Evolutionary conservation across 2,113 vertebrate genomes (phyloP), one percentile per base, ranked within the genome.

Genomic region (Prochilodus magdalenae): DNA sequence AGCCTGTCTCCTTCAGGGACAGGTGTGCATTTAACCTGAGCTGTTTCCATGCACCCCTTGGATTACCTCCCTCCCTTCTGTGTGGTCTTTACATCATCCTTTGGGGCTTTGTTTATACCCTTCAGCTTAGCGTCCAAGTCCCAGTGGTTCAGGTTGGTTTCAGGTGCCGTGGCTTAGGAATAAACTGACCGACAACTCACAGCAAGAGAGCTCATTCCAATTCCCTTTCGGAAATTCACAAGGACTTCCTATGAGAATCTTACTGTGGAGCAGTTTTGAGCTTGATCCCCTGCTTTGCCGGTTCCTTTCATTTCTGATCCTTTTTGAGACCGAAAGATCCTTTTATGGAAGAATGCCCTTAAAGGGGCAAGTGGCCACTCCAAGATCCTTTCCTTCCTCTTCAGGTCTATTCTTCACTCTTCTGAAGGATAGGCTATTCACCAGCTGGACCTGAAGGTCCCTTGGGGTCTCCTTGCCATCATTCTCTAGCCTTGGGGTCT

Each of bases 41-140:
- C 75, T 74, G 71, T 86, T 60, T 79, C 59, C 59, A 67, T 57
- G 73, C 44, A 73, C 27, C 67, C 76, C 71, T 70, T 62, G n/a
- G 33, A 71, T 85, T 71, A 76, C 83, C 87, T 72, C 86, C 44
- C 62, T 80, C 75, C 51, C 59, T 67, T 55, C 29, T 0, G 29
- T 70, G 16, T 60, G 51, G 33, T 82, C 49, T 78, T 73, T 49
- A 26, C 57, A 40, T 40, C 2, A 11, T 26, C 14, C 30, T 67
- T 57, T 76, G 29, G 29, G 59, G 44, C 29, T 29, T 22, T 77
- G n/a, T 67, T 55, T n/a, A 29, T 55, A 77, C 51, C 73, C 53
- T 26, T 81, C 60, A 44, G 62, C 33, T 33, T 65, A 22, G 36
- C 73, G 47, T 73, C 49, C 55, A 27, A 65, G 59, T 51, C 72